Base-by-base conservation (phyloP, 2,797 vertebrate genomes). In the Lutjanus campechanus region DNA sequence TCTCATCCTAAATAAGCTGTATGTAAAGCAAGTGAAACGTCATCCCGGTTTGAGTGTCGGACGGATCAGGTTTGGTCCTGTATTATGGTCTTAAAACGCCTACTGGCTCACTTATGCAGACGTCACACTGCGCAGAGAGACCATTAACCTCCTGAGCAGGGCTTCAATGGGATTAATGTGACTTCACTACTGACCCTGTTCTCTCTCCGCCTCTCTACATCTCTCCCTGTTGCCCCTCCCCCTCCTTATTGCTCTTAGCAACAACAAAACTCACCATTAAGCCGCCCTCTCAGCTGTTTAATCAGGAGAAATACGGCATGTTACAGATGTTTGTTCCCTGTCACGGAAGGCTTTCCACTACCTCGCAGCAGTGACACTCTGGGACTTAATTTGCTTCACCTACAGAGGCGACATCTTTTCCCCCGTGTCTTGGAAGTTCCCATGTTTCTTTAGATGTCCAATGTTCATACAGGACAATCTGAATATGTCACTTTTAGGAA, bases 161-260 rank as follows among this genome's bases (percentile, higher is more conserved):
- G 72, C 67, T 85, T 83, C 83, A 73, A n/a, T 70, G 85, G 86
- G 89, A 91, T 88, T 89, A 91, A 73, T 69, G 73, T 7, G 74
- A 85, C 79, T 82, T 78, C 58, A 29, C 78, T 19, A 10, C 70
- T 75, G 61, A 76, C 76, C 83, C 65, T 55, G 40, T 46, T 83
- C 55, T 43, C 72, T 55, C 55, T 6, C 3, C 10, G 20, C 61
- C 51, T 46, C 54, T 64, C 20, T 43, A 1, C 36, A 5, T 20
- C 20, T 40, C 36, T 25, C 36, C 19, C 17, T 50, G 62, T 69
- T 0, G 8, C 44, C 55, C 53, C 59, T 49, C 51, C 67, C 69
- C 56, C 20, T 41, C 43, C 50, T 64, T 11, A 22, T 9, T 54
- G 12, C 71, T 63, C 77, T 55, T 6, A 55, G 56, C 36, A 19